phyloP scores from a whole-genome alignment of 2,888 invertebrate genomes.

The Plemyria rubiginata region DNA sequence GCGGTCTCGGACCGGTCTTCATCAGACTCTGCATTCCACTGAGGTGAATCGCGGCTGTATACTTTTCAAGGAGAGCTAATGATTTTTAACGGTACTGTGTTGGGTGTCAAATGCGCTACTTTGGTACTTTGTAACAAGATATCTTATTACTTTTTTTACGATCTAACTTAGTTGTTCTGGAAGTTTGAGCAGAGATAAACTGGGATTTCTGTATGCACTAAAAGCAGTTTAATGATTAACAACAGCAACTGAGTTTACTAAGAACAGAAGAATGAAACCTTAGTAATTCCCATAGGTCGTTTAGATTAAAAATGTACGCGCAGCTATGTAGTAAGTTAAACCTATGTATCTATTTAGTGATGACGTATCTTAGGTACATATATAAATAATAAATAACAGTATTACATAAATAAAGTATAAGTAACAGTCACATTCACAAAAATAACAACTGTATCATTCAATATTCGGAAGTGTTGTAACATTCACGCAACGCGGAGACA shows the following conservation, averaged over 20 bases:
- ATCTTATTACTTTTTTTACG: not conserved
- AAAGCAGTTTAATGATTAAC: too few relatives aligned
- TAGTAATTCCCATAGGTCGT: conserved; percentile 10
- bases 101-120: conserved; percentile 28
- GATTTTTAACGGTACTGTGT: conserved; percentile 39
- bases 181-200: not conserved
- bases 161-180: not conserved
- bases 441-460: conserved; percentile 5
- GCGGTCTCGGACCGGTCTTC: conserved; percentile 63
- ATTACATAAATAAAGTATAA: conserved; percentile 21
- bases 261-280: conserved; percentile 1
- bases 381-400: too few relatives aligned
- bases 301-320: conserved; percentile 7
- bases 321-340: conserved; percentile 1
- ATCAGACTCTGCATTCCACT: conserved; percentile 44
- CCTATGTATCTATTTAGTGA: conserved; percentile 2
- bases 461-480: conserved; percentile 24
- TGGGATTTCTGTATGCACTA: not conserved
- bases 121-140: conserved; percentile 5
- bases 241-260: not conserved
- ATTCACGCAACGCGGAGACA: conserved; percentile 17
- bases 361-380: not conserved
- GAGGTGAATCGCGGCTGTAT: conserved; percentile 43
- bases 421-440: conserved; percentile 10
- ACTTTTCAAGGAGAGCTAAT: conserved; percentile 41